Conservation (phyloP, 2,797 vertebrate genomes). For the Schizothorax lantsangensis region DNA sequence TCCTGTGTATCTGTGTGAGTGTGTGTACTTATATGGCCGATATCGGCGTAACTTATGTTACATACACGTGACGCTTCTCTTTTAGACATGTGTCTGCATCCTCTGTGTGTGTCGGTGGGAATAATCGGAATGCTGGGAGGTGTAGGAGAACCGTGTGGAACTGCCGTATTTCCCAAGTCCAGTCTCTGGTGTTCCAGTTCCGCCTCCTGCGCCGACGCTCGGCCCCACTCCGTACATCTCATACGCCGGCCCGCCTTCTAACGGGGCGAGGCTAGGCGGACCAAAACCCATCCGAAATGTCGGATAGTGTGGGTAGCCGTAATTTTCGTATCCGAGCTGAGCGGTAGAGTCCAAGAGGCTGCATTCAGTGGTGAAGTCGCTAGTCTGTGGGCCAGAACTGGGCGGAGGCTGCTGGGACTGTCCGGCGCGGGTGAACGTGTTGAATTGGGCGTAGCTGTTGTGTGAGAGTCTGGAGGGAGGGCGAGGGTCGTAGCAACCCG, state of each 20-base stretch:
- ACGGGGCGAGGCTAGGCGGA: constrained; percentile 80
- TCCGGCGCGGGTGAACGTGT: constrained; percentile 84
- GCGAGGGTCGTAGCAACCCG: constrained; percentile 86
- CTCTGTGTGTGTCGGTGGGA: constrained; percentile 95
- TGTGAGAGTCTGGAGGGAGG: constrained; percentile 94
- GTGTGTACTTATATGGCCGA: constrained; percentile 61
- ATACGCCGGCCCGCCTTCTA: constrained; percentile 80
- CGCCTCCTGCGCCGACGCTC: constrained; percentile 70
- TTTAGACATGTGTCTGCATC: constrained; percentile 97
- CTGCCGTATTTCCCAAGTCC: constrained; percentile 89
- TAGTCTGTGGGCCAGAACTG: constrained; percentile 70
- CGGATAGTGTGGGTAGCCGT: constrained; percentile 86
- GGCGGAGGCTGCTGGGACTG: constrained; percentile 77
- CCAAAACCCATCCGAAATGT: constrained; percentile 90
- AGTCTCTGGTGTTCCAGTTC: constrained; percentile 73
- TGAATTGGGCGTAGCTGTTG: constrained; percentile 94
- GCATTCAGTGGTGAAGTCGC: constrained; percentile 79
- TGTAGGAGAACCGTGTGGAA: constrained; percentile 92
- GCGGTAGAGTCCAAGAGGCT: constrained; percentile 84
- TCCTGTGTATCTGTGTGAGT: constrained; percentile 64
- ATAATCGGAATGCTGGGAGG: constrained; percentile 95
- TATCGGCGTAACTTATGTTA: constrained; percentile 34
- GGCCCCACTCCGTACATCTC: constrained; percentile 82
- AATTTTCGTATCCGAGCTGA: constrained; percentile 93
- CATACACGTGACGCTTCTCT: not conserved